Evolutionary conservation across 1,140 invertebrate genomes (phyloP), one percentile per base, ranked within the genome.

Genomic region (Linepithema humile): DNA sequence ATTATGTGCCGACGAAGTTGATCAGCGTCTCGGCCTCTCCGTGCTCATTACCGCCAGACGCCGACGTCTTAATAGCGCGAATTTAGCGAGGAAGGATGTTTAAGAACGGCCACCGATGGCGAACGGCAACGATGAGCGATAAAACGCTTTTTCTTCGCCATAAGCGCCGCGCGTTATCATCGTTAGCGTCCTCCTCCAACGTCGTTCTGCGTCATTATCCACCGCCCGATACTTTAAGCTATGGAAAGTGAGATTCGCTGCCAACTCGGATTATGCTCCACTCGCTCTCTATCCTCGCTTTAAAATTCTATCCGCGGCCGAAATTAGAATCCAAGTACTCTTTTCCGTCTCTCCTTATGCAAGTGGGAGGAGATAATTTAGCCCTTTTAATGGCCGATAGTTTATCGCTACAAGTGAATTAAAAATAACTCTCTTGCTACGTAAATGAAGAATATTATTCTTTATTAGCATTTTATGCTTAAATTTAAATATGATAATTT

Each of bases 51-150:
- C 77, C 70, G 35, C 50, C n/a, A 26, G 26, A 55, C 48, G 64
- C 55, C 26, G 57, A 85, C 80, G 80, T 89, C 75, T 90, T 89
- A 88, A 88, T 89, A 89, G 74, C 83, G 62, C 57, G 57, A 84
- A 88, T 88, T 80, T 73, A 62, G 53, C 50, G 23, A 53, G 20
- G 80, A 69, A 59, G 32, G 60, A 57, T 78, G 38, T 57, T 29
- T 64, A 80, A 57, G 59, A 72, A 23, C 48, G 48, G n/a, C 23
- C 35, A 53, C 53, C 45, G 40, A 45, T 29, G 10, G n/a, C 23
- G 29, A 53, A 23, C 7, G 29, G 43, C 32, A 23, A 43, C 38
- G 78, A 64, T 55, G 26, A 29, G 69, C 29, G 67, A 84, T 88
- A 86, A 88, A 84, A 80, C 53, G 48, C 69, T 87, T 69, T 73